Evolutionary conservation across 2,113 vertebrate genomes (phyloP).

Genomic region (Emydocephalus ijimae): DNA sequence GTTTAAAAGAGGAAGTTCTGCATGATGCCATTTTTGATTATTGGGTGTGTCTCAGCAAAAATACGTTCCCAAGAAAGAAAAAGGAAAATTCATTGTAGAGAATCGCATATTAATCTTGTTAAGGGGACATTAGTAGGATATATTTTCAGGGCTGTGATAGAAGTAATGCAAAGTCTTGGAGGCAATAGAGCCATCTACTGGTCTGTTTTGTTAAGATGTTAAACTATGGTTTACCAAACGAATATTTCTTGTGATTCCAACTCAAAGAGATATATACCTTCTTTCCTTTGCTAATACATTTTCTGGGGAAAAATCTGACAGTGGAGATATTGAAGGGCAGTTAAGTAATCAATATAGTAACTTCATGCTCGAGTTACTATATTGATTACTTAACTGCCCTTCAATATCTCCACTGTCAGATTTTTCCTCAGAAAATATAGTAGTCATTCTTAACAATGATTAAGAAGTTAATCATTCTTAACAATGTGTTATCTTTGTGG

Average conservation of each 20-base stretch:
- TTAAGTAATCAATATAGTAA: slow-evolving; percentile 37
- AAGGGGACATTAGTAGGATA: not conserved
- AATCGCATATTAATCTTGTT: not conserved
- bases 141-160: not conserved
- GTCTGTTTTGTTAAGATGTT: not conserved
- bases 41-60: not conserved
- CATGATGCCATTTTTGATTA: not conserved
- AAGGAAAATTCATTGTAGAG: not conserved
- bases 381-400: slow-evolving; percentile 53
- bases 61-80: not conserved
- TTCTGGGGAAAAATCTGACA: not conserved
- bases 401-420: slow-evolving; percentile 8
- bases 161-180: not conserved
- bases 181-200: slow-evolving; percentile 16
- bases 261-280: not conserved
- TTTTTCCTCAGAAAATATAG: not conserved
- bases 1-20: not conserved
- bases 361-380: not conserved
- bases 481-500: not conserved
- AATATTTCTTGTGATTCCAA: not conserved
- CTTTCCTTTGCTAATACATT: not conserved
- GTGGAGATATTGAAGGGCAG: slow-evolving; percentile 43
- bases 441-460: too few relatives aligned
- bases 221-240: not conserved
- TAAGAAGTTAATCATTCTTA: slow-evolving; percentile 41